A percentile compares a stretch with the other conserved stretches of the same genome.
Conservation (phyloP, 2,113 vertebrate species). For the Genyomyrus donnyi region DNA sequence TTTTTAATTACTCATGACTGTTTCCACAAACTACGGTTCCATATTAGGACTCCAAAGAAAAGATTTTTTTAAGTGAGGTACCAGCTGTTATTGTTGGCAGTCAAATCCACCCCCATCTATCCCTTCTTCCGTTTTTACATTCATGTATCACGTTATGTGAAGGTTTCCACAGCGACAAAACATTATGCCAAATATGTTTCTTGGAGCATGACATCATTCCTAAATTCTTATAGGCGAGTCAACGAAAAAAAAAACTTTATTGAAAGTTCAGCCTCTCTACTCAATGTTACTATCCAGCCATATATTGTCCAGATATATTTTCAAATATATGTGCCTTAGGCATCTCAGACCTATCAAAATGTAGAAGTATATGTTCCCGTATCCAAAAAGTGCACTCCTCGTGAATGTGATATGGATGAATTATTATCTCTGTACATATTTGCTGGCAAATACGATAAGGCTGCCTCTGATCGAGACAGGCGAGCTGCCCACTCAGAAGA, state of each 20-base stretch:
- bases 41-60: neutral
- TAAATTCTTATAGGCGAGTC: slow-evolving; percentile 37
- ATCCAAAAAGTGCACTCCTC: neutral
- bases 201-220: slow-evolving; percentile 50
- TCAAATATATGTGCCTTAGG: neutral
- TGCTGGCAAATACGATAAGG: neutral
- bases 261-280: neutral
- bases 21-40: neutral
- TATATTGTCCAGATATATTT: neutral
- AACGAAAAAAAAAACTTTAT: neutral
- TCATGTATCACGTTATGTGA: slow-evolving; percentile 19
- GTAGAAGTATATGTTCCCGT: neutral
- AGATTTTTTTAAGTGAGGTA: neutral
- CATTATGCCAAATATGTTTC: slow-evolving; percentile 17
- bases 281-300: neutral
- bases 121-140: neutral
- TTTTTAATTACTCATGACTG: neutral
- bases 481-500: neutral
- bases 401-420: neutral
- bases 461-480: neutral
- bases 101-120: neutral
- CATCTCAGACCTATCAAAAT: neutral
- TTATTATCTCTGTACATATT: neutral
- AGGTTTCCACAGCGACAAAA: slow-evolving; percentile 41
- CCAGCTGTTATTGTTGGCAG: neutral